Conservation (phyloP, 2,113 vertebrate genomes). For the Cyprinus carpio region DNA sequence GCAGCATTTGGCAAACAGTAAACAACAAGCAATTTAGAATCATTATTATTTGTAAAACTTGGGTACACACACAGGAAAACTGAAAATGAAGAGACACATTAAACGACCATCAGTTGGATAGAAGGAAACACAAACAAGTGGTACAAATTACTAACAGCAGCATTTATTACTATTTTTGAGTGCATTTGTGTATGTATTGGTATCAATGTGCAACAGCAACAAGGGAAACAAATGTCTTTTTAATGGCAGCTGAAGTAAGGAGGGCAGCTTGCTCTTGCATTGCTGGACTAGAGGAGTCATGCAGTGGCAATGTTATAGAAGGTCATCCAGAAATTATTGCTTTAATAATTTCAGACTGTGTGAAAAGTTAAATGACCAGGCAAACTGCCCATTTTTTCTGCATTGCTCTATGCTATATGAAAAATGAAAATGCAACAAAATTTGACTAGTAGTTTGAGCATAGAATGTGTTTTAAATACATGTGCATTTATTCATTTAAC, state of each 20-base stretch:
- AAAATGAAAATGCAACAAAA: not conserved
- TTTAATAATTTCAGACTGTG: not conserved
- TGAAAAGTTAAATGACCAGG: not conserved
- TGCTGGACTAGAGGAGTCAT: not conserved
- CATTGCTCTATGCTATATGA: not conserved
- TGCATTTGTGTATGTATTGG: not conserved
- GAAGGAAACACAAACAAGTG: conserved; percentile 47
- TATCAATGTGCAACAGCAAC: not conserved
- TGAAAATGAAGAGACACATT: too few relatives aligned
- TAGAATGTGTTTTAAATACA: not conserved
- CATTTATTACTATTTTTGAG: not conserved
- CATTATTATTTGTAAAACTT: not conserved
- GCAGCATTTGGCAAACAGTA: not conserved
- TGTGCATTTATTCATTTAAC: not conserved
- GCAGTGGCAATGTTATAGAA: not conserved
- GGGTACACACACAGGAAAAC: too few relatives aligned
- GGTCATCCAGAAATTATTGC: not conserved
- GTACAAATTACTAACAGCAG: not conserved
- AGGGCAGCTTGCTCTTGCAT: not conserved
- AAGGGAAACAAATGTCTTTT: not conserved
- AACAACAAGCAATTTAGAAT: not conserved
- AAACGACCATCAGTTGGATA: not conserved
- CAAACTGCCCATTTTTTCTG: not conserved
- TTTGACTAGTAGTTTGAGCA: not conserved
- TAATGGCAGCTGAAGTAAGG: not conserved